Base-by-base conservation (phyloP, 2,113 vertebrate genomes). In the Triplophysa siluroides region DNA sequence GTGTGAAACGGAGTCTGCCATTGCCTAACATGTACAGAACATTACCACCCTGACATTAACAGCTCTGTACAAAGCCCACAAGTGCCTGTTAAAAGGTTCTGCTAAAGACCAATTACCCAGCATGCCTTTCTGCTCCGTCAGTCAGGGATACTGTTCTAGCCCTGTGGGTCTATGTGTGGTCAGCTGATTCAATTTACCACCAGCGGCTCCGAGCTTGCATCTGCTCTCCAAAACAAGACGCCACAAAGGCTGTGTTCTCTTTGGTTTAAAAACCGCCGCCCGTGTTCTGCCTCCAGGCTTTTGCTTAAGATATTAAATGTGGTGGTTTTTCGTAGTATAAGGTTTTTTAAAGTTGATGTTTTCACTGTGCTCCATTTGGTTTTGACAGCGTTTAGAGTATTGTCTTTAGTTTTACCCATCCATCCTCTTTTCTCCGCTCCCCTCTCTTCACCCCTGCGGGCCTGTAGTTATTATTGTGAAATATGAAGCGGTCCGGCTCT, bases 11-110 rank as follows among this genome's bases (percentile, higher is more conserved):
- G 45, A 24, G 29, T 65, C 61, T 82, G 68, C 81, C 69, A 33
- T 72, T 78, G 45, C 60, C 69, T 77, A 72, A 78, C 64, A 82
- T 82, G 74, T 56, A 78, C 69, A 72, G 65, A 81, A 82, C 82
- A 89, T 95, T 94, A 94, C 94, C 93, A 93, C 92, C 88, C 91
- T 95, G 95, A 93, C 94, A 92, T 93, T 88, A 94, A 94, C 94
- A 92, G 93, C 93, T 95, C 90, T 94, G 95, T 96, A 95, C 93
- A 92, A 33, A 85, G 90, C 89, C 93, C 95, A 91, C 90, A 91
- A 89, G 94, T 94, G 93, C 89, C 92, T 88, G 93, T 91, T 92
- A 92, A 90, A 88, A 91, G 88, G 89, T 90, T 89, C 90, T 89
- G 88, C 92, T 89, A 88, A 89, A 88, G 87, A 91, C 90, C 92